A percentile compares a stretch with the other conserved stretches of the same genome.
phyloP scores from a whole-genome alignment of 2,797 vertebrate species.

The Intellagama lesueurii region DNA sequence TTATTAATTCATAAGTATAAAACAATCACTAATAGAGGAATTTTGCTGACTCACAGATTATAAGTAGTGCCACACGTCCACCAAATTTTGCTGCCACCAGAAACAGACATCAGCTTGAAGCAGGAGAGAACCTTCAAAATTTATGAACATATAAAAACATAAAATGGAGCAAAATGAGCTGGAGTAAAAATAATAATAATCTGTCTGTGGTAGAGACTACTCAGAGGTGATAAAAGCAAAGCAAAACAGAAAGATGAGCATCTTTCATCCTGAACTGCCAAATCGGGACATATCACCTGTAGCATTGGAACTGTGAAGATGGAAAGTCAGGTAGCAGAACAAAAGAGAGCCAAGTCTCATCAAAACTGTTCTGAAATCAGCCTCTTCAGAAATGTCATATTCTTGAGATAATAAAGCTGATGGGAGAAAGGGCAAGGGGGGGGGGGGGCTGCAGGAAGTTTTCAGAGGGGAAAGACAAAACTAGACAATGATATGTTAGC shows the following conservation, averaged over 20 bases:
- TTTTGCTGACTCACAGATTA: slow-evolving; percentile 10
- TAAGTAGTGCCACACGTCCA: neutral
- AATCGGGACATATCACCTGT: neutral
- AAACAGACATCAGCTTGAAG: neutral
- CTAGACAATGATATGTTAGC: no score
- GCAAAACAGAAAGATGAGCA: neutral
- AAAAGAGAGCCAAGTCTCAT: neutral
- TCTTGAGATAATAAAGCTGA: neutral
- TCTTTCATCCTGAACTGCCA: neutral
- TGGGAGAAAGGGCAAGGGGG: neutral
- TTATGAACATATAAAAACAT: neutral
- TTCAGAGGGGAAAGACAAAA: no score
- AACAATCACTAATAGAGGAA: neutral
- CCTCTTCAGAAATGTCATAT: neutral
- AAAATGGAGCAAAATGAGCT: neutral
- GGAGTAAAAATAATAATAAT: neutral
- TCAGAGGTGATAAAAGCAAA: neutral
- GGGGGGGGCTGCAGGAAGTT: no score
- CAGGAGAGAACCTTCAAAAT: neutral
- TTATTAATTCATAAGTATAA: slow-evolving; percentile 16
- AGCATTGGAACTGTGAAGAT: neutral
- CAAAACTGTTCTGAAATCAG: neutral
- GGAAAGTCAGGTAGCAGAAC: neutral
- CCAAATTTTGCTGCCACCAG: neutral
- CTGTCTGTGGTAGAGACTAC: neutral